Evolutionary conservation across 1,140 invertebrate species (phyloP).

Genomic region (Macrobrachium nipponense): DNA sequence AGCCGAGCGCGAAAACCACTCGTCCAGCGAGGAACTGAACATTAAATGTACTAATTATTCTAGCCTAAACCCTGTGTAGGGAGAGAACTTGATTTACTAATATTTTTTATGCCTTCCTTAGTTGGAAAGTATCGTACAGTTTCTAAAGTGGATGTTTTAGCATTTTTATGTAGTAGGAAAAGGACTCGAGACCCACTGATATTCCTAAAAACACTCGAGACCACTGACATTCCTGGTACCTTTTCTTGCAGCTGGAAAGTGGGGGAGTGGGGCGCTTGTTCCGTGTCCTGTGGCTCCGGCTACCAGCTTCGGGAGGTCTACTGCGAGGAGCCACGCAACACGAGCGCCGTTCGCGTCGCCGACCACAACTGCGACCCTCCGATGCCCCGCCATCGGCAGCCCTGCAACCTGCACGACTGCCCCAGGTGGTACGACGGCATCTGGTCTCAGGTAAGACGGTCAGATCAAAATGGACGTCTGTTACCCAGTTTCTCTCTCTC

Average conservation of each 20-base stretch:
- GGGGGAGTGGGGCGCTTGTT: constrained; percentile 86
- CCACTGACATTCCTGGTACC: background rate
- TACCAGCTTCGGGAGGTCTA: constrained; percentile 80
- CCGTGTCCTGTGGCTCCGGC: constrained; percentile 81
- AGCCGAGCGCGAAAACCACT: too few relatives aligned
- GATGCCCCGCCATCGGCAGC: constrained; percentile 81
- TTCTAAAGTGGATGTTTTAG: too few relatives aligned
- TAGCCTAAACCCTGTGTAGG: too few relatives aligned
- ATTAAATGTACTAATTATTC: too few relatives aligned
- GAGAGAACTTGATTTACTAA: too few relatives aligned
- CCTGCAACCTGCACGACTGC: constrained; percentile 85
- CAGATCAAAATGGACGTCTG: background rate
- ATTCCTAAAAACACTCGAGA: too few relatives aligned
- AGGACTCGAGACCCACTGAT: too few relatives aligned
- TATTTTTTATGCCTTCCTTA: too few relatives aligned
- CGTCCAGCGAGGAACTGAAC: too few relatives aligned
- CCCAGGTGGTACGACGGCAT: constrained; percentile 85
- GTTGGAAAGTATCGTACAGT: too few relatives aligned
- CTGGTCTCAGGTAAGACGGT: constrained; percentile 85
- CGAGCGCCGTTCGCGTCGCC: constrained; percentile 34
- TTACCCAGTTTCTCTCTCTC: too few relatives aligned
- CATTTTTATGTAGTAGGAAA: too few relatives aligned
- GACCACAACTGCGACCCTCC: constrained; percentile 71
- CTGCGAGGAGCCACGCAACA: constrained; percentile 71
- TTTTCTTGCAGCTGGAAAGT: constrained; percentile 84